These are phyloP conservation scores for Typhlomys cinereus DNA, from an alignment of 2,113 vertebrate genomes.

Conservation along the genomic window DNA sequence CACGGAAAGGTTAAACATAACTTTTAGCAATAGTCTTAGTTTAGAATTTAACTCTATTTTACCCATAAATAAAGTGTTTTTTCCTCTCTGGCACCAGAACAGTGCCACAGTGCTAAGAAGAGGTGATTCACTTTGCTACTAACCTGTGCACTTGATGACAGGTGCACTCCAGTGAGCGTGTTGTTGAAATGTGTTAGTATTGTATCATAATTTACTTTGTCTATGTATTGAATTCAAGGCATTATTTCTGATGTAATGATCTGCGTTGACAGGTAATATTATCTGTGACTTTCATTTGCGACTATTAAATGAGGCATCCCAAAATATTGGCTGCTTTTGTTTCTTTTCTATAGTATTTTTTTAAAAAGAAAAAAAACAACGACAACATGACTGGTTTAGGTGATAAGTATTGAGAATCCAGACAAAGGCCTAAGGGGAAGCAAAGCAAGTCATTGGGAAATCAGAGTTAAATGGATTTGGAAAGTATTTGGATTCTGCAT, in stretches of 20 bases:
- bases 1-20: background rate
- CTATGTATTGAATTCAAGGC: background rate
- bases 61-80: background rate
- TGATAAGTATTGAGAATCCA: background rate
- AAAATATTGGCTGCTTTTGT: background rate
- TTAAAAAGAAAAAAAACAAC: background rate
- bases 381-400: background rate
- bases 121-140: background rate
- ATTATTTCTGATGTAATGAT: background rate
- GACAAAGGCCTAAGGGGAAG: background rate
- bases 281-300: slow-evolving; percentile 13
- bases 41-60: background rate
- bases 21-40: background rate
- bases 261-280: background rate
- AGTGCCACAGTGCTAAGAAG: background rate
- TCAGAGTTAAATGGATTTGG: slow-evolving; percentile 7
- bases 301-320: background rate
- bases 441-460: background rate
- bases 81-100: background rate
- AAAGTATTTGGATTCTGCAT: slow-evolving; percentile 30
- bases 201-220: background rate
- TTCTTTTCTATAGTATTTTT: background rate
- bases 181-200: background rate
- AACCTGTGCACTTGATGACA: background rate
- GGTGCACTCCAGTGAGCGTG: background rate